Base-by-base conservation (phyloP, 2,888 invertebrate species). In the Conops quadrifasciatus region DNA sequence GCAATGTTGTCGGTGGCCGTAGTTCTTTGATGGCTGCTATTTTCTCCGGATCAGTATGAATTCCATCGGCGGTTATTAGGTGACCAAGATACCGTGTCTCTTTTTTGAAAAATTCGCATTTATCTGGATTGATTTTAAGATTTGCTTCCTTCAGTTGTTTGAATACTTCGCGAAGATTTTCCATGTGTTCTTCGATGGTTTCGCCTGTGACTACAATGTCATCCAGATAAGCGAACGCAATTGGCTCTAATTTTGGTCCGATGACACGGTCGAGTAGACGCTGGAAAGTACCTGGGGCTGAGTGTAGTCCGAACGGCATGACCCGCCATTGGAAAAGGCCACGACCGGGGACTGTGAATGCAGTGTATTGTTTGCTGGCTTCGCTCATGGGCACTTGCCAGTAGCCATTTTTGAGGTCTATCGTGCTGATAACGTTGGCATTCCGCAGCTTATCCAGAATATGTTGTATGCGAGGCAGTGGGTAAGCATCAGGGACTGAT, bases 401-500 rank as follows among this genome's bases (percentile, higher is more conserved):
- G 21, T 63, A 63, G 4, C 63, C 63, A 16, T 45, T 63, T 4
- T 63, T n/a, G n/a, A n/a, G n/a, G n/a, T 63, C 53, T 4, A 53
- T 19, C 15, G 15, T 60, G 63, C 63, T 63, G 19, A 63, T 63
- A 13, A 45, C 16, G 7, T 45, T 63, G 1, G 63, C 45, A 2
- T 45, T 47, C 4, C 49, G 49, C 16, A 64, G 28, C 11, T 24
- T 47, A 2, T 49, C 64, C 13, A 64, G n/a, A n/a, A 64, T 64
- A 47, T 64, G 49, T 9, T 64, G 16, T 11, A 49, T 70, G 2
- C 49, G 24, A 4, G 47, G 21, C 11, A 58, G 21, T 2, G 60
- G 69, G 15, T 65, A 68, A 2, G 60, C 68, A 64, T 68, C 68
- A 0, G 59, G 64, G 1, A 64, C 51, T 16, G 64, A 62, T 11